Conservation (phyloP, 2,113 vertebrate genomes). For the Toxostoma redivivum region DNA sequence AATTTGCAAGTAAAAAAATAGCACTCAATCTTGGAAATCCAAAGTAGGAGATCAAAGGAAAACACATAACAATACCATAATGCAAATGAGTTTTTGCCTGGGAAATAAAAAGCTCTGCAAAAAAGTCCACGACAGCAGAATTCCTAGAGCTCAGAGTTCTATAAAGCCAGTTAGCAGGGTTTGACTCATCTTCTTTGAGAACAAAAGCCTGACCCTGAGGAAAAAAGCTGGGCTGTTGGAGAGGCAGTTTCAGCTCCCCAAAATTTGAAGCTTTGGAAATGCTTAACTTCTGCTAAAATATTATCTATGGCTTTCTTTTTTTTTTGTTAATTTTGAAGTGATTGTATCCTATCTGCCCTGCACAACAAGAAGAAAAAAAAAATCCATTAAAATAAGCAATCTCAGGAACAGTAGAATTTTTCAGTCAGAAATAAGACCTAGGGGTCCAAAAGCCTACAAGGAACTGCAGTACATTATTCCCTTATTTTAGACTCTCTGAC, state of each 20-base stretch:
- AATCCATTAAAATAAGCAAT: neutral
- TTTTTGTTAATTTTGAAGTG: neutral
- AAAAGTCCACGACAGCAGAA: constrained; percentile 34
- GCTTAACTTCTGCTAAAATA: neutral
- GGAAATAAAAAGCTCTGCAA: neutral
- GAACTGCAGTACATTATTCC: neutral
- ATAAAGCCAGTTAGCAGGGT: neutral
- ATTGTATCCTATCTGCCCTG: neutral
- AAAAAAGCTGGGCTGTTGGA: neutral
- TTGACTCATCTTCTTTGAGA: neutral
- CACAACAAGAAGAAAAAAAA: neutral
- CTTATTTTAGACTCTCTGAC: neutral
- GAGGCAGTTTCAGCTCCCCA: neutral
- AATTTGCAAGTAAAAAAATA: neutral
- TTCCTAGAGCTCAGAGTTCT: constrained; percentile 5
- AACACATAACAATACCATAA: neutral
- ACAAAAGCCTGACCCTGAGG: neutral
- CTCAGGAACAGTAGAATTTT: neutral
- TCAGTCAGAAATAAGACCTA: neutral
- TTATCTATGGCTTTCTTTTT: no score
- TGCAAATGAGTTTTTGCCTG: constrained; percentile 1
- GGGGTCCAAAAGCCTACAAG: neutral
- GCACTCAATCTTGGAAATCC: neutral
- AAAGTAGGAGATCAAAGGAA: constrained; percentile 42
- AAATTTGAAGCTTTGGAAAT: neutral